phyloP scores from a whole-genome alignment of 2,113 vertebrate genomes.

The Heterocephalus glaber region DNA sequence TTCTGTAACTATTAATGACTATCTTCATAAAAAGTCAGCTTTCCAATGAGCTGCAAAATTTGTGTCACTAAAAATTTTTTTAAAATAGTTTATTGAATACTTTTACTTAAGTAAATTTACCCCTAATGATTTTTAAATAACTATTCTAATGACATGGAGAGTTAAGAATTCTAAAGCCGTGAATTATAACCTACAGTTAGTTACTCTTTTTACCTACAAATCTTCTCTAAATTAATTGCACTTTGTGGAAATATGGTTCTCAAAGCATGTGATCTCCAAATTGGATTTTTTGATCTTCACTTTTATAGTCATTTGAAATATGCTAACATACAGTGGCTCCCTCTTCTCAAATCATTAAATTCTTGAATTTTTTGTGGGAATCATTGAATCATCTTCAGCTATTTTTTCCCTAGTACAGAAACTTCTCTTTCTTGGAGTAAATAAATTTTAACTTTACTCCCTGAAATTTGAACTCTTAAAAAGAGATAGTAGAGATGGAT shows the following conservation, averaged over 20 bases:
- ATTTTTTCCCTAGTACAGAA: neutral
- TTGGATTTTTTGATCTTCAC: neutral
- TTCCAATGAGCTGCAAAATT: conserved; percentile 60
- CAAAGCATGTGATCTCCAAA: neutral
- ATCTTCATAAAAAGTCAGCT: conserved; percentile 68
- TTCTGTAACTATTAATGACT: conserved; percentile 76
- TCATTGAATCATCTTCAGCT: neutral
- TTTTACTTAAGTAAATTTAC: conserved; percentile 68
- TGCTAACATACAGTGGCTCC: neutral
- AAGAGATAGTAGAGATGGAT: neutral
- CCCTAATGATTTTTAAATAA: conserved; percentile 41
- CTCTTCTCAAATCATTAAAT: neutral
- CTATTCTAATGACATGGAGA: conserved; percentile 33
- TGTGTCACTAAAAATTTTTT: conserved; percentile 59
- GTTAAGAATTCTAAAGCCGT: neutral
- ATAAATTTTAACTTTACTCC: neutral
- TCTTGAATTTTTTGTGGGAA: neutral
- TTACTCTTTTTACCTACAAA: neutral
- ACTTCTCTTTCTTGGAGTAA: neutral
- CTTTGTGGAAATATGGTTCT: neutral
- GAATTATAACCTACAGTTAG: accelerated
- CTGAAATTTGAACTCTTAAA: neutral
- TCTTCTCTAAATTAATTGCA: neutral
- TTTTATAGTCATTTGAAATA: neutral
- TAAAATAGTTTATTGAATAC: conserved; percentile 56